Evolutionary conservation across 2,113 vertebrate genomes (phyloP).

Genomic region (Chaetops frenatus): DNA sequence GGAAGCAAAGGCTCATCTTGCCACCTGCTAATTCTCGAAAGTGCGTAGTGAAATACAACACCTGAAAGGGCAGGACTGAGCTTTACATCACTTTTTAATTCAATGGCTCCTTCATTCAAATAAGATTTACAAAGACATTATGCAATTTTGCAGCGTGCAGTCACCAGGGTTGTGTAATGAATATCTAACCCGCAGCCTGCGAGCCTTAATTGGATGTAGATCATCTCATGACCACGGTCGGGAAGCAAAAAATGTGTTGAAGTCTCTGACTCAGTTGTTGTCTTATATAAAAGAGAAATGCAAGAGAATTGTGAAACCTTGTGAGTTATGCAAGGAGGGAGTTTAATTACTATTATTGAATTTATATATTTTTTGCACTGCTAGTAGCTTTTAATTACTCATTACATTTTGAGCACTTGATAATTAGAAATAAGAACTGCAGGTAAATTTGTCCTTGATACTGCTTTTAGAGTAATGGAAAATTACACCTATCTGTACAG

Average conservation of each 20-base stretch:
- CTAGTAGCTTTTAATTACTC: neutral
- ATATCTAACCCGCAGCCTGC: neutral
- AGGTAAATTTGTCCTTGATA: neutral
- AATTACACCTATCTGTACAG: neutral
- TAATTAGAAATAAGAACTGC: neutral
- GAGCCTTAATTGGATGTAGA: slow-evolving; percentile 16
- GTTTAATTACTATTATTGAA: neutral
- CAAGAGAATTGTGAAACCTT: slow-evolving; percentile 33
- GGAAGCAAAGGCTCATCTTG: neutral
- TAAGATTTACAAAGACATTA: slow-evolving; percentile 11
- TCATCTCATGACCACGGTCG: neutral
- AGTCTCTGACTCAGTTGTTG: slow-evolving; percentile 40
- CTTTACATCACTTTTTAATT: slow-evolving; percentile 32
- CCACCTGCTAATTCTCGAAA: neutral
- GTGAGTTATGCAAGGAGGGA: slow-evolving; percentile 24
- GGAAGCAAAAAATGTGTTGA: neutral
- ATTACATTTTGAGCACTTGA: neutral
- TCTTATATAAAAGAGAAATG: slow-evolving; percentile 21
- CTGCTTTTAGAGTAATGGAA: neutral
- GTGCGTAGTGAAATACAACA: neutral
- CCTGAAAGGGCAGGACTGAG: neutral
- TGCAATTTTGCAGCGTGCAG: neutral
- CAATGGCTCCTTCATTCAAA: neutral
- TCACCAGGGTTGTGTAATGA: slow-evolving; percentile 19
- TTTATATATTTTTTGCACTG: neutral